Conservation (phyloP, 2,113 vertebrate genomes). For the Lanius ludovicianus region DNA sequence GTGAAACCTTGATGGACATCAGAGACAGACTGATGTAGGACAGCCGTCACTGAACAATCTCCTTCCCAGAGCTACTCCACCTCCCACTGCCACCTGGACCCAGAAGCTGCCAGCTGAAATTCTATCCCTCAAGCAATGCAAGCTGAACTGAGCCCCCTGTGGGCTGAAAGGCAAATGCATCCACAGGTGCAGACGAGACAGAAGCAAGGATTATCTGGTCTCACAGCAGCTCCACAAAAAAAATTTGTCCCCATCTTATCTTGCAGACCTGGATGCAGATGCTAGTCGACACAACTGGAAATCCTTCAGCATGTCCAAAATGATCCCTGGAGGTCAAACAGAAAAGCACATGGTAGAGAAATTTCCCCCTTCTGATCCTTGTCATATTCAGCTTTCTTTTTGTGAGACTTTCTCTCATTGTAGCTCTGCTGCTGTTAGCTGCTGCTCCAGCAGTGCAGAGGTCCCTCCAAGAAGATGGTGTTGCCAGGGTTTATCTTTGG, state of each 20-base stretch:
- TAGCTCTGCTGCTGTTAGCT: neutral
- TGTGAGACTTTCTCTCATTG: fast-evolving
- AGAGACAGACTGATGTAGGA: neutral
- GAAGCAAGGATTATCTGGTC: neutral
- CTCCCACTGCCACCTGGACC: neutral
- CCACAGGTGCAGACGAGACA: neutral
- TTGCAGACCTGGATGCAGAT: neutral
- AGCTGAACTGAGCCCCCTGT: neutral
- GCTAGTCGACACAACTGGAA: neutral
- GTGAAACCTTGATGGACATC: neutral
- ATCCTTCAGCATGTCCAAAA: neutral
- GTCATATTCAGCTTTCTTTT: neutral
- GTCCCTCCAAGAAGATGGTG: neutral
- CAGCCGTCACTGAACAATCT: neutral
- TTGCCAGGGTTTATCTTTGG: neutral
- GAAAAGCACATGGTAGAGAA: neutral
- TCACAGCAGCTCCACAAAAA: neutral
- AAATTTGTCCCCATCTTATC: neutral
- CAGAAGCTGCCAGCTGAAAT: neutral
- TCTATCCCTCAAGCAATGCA: neutral
- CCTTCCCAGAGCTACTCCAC: neutral
- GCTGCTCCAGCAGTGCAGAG: neutral
- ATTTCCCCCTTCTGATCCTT: neutral
- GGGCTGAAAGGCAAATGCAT: neutral
- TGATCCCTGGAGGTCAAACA: neutral